phyloP scores from a whole-genome alignment of 2,113 vertebrate species.

The Eurypyga helias region DNA sequence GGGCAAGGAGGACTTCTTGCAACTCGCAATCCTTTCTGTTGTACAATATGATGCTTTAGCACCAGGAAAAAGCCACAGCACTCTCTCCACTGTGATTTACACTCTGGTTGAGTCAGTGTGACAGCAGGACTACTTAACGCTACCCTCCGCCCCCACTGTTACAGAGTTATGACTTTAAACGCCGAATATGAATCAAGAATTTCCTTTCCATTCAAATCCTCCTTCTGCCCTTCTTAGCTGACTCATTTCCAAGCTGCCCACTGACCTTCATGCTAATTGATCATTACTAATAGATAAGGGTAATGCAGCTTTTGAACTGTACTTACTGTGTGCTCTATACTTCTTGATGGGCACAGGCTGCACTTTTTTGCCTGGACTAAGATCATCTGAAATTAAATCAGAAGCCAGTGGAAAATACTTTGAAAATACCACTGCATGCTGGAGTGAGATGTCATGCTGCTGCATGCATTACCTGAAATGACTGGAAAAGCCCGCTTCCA shows the following conservation, averaged over 20 bases:
- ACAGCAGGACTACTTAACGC: constrained; percentile 57
- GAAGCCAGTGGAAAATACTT: neutral
- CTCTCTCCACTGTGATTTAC: constrained; percentile 28
- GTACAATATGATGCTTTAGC: neutral
- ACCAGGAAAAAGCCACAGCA: neutral
- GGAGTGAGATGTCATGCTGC: neutral
- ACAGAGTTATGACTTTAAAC: constrained; percentile 63
- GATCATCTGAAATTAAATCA: neutral
- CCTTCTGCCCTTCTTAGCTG: constrained; percentile 56
- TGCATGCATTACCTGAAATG: neutral
- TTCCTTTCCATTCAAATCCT: constrained; percentile 52
- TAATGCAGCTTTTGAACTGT: constrained; percentile 48
- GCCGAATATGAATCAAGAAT: constrained; percentile 43
- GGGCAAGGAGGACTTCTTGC: neutral
- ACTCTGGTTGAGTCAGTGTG: constrained; percentile 42
- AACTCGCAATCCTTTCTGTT: neutral
- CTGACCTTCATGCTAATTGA: constrained; percentile 68
- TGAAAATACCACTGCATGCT: neutral
- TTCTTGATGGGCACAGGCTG: neutral
- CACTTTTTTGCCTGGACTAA: neutral
- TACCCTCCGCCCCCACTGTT: constrained; percentile 51
- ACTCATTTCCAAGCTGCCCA: constrained; percentile 55
- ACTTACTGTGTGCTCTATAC: neutral
- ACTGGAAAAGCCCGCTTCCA: neutral
- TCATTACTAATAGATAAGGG: constrained; percentile 60